Conservation (phyloP, 2,113 vertebrate genomes). For the cattle (Bos taurus) region DNA sequence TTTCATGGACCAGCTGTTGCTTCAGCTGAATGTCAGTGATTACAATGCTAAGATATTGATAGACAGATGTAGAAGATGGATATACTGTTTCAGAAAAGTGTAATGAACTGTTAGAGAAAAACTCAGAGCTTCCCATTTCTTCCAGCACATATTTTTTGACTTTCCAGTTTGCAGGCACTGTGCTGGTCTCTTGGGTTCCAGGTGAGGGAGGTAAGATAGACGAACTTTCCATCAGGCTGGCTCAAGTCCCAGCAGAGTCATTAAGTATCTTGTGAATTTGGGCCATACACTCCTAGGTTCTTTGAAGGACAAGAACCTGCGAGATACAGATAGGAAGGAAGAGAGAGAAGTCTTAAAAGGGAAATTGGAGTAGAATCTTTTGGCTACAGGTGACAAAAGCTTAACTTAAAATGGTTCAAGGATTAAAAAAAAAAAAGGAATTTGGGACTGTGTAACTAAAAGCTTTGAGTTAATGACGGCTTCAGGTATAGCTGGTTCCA, state of each 20-base stretch:
- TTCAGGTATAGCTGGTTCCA: not conserved
- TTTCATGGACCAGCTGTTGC: not conserved
- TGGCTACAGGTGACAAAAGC: not conserved
- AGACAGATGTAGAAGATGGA: too few relatives aligned
- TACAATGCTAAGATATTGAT: not conserved
- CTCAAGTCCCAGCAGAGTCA: not conserved
- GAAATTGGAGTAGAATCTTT: not conserved
- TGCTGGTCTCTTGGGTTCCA: not conserved
- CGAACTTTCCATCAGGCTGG: not conserved
- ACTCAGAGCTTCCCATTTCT: not conserved
- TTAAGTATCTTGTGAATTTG: not conserved
- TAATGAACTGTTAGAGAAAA: not conserved
- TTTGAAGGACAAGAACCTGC: not conserved
- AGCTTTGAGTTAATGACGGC: not conserved
- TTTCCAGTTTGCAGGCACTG: not conserved
- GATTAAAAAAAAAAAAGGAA: not conserved
- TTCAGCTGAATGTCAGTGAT: not conserved
- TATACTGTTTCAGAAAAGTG: not conserved
- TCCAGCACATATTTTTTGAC: not conserved
- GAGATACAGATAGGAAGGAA: not conserved
- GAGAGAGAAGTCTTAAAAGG: not conserved
- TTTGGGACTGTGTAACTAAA: not conserved
- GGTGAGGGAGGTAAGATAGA: not conserved
- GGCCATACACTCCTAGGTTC: not conserved
- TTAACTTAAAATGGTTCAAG: not conserved